Evolutionary conservation across 2,113 vertebrate genomes (phyloP).

Genomic region (Ceyx melanurus): DNA sequence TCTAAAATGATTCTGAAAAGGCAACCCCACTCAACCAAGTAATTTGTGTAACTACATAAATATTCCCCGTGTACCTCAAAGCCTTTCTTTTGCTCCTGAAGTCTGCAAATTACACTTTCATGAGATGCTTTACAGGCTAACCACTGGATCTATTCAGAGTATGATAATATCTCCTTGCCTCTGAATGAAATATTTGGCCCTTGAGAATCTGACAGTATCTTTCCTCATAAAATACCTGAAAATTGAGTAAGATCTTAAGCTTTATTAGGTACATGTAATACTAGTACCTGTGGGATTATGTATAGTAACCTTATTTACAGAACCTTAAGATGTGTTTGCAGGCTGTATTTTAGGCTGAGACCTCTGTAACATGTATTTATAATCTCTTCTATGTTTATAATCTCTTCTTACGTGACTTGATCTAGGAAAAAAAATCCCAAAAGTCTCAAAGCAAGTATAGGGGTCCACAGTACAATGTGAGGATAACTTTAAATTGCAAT

Average conservation of each 20-base stretch:
- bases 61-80: conserved; percentile 51
- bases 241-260: conserved; percentile 56
- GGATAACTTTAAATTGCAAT: neutral
- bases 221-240: conserved; percentile 48
- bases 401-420: neutral
- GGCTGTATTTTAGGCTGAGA: neutral
- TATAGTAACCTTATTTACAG: conserved; percentile 46
- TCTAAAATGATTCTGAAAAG: conserved; percentile 9
- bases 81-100: neutral
- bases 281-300: neutral
- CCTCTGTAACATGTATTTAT: neutral
- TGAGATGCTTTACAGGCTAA: conserved; percentile 57
- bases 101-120: conserved; percentile 56
- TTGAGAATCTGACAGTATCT: conserved; percentile 29
- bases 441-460: neutral
- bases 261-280: conserved; percentile 48
- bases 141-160: conserved; percentile 22
- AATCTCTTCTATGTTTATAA: neutral
- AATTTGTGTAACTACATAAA: conserved; percentile 58
- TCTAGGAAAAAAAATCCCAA: neutral
- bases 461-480: neutral
- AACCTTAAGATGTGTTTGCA: conserved; percentile 11
- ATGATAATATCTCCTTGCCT: conserved; percentile 50
- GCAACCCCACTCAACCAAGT: neutral
- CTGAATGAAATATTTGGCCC: conserved; percentile 61